Conservation (phyloP, 2,113 vertebrate species). For the Axis porcinus region DNA sequence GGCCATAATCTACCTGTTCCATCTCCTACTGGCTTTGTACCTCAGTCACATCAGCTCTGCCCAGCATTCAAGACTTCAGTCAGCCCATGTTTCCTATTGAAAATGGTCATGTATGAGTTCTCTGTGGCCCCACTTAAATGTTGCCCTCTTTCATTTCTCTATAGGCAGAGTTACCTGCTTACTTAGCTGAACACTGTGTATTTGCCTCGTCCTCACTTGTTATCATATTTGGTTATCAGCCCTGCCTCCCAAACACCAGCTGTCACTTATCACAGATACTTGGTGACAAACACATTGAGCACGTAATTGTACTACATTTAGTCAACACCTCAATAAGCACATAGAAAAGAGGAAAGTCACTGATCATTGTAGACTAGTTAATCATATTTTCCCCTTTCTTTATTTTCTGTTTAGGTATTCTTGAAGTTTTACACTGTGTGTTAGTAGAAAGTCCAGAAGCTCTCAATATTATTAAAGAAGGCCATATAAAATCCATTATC, state of each 20-base stretch:
- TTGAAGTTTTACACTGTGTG: conserved; percentile 97
- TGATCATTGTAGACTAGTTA: not conserved
- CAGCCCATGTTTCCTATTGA: not conserved
- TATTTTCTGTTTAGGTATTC: conserved; percentile 83
- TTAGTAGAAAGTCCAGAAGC: conserved; percentile 98
- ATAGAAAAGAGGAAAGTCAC: not conserved
- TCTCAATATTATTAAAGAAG: conserved; percentile 97
- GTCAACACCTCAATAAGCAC: not conserved
- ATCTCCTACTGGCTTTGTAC: too few species aligned
- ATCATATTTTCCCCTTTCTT: accelerated
- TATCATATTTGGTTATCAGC: not conserved
- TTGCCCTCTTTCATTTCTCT: not conserved
- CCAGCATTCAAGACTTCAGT: not conserved
- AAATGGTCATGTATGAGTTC: not conserved
- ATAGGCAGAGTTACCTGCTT: too few species aligned
- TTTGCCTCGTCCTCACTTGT: not conserved
- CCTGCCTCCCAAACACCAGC: not conserved
- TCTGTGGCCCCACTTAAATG: accelerated
- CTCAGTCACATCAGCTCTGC: not conserved
- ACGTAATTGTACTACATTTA: not conserved
- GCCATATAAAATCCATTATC: conserved; percentile 97
- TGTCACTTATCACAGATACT: not conserved
- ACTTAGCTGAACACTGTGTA: not conserved
- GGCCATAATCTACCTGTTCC: not conserved
- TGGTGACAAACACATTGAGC: not conserved